Evolutionary conservation across 1,140 invertebrate genomes (phyloP), one percentile per base, ranked within the genome.

Genomic region (Phenacoccus solenopsis): DNA sequence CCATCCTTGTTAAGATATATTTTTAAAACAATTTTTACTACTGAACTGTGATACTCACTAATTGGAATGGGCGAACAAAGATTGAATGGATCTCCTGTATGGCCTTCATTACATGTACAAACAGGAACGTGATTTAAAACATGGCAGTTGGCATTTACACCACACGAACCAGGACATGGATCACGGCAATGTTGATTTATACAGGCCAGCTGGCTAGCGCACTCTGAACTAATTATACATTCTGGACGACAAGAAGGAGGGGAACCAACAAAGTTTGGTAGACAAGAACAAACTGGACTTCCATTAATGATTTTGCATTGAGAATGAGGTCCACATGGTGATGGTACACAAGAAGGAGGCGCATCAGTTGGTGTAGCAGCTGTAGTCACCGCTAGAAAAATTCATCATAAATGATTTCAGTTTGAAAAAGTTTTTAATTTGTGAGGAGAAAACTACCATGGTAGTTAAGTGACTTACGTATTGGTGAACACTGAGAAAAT

Each of bases 251-350:
- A 84, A 59, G 77, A 78, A 69, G 77, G 81, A 21, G 80, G 82
- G 72, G 75, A 74, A 67, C 81, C 81, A 16, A 76, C 75, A 70
- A 78, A 79, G 69, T 78, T 77, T 16, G 78, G 75, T 57, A 78
- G 67, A 73, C 78, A 84, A 64, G 76, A 80, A 74, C 78, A 82
- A 12, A 76, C 76, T 22, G 76, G 78, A 68, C 70, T 72, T 59
- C 76, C 75, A 27, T 78, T 79, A 3, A 79, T 74, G 10, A 79
- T 74, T 74, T 79, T 76, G 72, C 84, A 86, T 67, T 81, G 74
- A 1, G 83, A 79, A 72, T 84, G 82, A 0, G 80, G 77, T 10
- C 84, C 84, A 75, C 84, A 84, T 9, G 83, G 82, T 28, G 81
- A 83, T 30, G 82, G 80, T 38, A 78, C 70, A 72, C 82, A 81